phyloP scores from a whole-genome alignment of 2,113 vertebrate genomes.

The Thymallus thymallus region DNA sequence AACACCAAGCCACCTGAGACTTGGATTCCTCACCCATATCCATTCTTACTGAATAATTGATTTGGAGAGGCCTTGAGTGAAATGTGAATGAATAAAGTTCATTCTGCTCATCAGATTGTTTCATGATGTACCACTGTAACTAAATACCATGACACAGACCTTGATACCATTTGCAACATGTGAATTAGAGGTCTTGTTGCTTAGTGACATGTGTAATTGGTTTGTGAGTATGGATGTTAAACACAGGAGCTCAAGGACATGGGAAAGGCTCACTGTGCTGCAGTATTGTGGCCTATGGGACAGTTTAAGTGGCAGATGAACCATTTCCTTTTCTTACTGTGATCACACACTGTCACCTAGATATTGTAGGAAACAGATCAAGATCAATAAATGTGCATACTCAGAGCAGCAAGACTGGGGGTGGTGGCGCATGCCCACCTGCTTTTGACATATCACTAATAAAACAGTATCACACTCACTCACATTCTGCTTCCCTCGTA shows the following conservation, averaged over 20 bases:
- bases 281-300: conserved; percentile 16
- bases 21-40: conserved; percentile 36
- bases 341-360: conserved; percentile 42
- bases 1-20: conserved; percentile 31
- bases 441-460: conserved; percentile 11
- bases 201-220: conserved; percentile 13
- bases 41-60: conserved; percentile 54
- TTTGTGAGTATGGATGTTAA: conserved; percentile 16
- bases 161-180: background rate
- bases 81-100: conserved; percentile 36
- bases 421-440: background rate
- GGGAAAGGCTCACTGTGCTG: background rate
- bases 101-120: background rate
- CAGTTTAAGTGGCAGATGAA: conserved; percentile 32
- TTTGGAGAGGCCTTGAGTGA: conserved; percentile 50
- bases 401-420: conserved; percentile 18
- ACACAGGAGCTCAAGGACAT: conserved; percentile 26
- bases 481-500: conserved; percentile 54
- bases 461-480: conserved; percentile 43
- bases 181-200: background rate
- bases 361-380: conserved; percentile 37
- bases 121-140: background rate
- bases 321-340: conserved; percentile 5
- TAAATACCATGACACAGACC: background rate
- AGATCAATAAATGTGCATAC: conserved; percentile 43